phyloP scores from a whole-genome alignment of 37 sponge, comb jelly and placozoan species.

The Spongilla lacustris region DNA sequence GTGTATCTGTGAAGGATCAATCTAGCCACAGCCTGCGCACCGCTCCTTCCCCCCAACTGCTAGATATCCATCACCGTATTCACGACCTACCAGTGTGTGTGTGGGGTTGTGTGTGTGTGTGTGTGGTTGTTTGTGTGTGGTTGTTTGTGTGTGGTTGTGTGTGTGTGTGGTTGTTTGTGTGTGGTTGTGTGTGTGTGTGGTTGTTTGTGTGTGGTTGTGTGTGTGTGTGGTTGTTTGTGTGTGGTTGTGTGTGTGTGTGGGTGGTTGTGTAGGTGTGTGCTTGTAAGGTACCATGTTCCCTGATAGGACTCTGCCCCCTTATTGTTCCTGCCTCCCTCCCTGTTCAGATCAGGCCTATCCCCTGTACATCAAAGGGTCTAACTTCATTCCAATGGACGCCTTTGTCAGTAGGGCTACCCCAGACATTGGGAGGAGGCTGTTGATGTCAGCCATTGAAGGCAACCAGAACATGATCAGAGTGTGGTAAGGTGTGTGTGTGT shows the following conservation, averaged over 20 bases:
- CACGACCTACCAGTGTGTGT: too few relatives aligned
- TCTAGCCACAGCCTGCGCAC: too few relatives aligned
- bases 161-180: not conserved
- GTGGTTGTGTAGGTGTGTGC: not conserved
- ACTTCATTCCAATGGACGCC: conserved; percentile 92
- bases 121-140: conserved; percentile 2
- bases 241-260: conserved; percentile 7
- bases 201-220: conserved; percentile 20
- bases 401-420: conserved; percentile 78
- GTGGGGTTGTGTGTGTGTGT: not conserved
- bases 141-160: conserved; percentile 3
- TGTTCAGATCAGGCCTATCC: conserved; percentile 40
- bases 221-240: not conserved
- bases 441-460: conserved; percentile 68
- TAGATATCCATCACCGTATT: too few relatives aligned
- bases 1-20: not conserved
- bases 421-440: conserved; percentile 33
- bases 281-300: too few relatives aligned
- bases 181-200: conserved; percentile 11
- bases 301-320: too few relatives aligned
- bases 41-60: too few relatives aligned
- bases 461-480: conserved; percentile 93
- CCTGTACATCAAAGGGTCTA: conserved; percentile 90
- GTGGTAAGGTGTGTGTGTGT: conserved; percentile 58
- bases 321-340: not conserved